A percentile compares a stretch with the other conserved stretches of the same genome.
Evolutionary conservation across 2,113 vertebrate species (phyloP).

Genomic region (Bubalus kerabau): DNA sequence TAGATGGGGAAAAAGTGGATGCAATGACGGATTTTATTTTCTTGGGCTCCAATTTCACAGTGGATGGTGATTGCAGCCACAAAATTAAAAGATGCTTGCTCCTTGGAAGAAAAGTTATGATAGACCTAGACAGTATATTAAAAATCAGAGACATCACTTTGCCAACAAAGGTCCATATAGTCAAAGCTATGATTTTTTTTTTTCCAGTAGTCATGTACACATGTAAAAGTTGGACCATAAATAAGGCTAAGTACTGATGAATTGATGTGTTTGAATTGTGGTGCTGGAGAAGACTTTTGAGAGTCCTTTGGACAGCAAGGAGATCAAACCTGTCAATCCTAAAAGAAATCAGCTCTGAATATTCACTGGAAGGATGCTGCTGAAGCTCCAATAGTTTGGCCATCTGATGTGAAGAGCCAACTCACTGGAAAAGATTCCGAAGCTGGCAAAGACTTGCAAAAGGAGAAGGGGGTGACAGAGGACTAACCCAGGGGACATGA

Average conservation of each 20-base stretch:
- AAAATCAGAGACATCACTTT: not conserved
- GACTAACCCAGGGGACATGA: not conserved
- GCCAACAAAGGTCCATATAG: not conserved
- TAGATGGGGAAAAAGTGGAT: not conserved
- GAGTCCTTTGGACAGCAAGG: not conserved
- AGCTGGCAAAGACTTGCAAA: not conserved
- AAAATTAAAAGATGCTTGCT: not conserved
- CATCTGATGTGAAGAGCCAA: not conserved
- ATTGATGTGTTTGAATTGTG: not conserved
- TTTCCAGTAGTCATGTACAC: not conserved
- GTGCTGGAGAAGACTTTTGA: not conserved
- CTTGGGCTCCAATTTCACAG: not conserved
- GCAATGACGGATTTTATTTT: not conserved
- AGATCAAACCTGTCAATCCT: not conserved
- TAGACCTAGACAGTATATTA: not conserved
- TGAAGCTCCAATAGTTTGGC: not conserved
- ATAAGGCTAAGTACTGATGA: not conserved
- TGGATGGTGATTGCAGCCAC: not conserved
- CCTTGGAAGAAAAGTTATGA: not conserved
- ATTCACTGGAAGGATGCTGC: not conserved
- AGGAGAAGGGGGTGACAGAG: not conserved
- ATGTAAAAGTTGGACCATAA: not conserved
- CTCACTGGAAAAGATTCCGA: not conserved
- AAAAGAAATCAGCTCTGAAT: not conserved
- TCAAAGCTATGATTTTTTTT: not conserved